Conservation (phyloP, 2,797 vertebrate genomes). For the Rhinichthys osculus region DNA sequence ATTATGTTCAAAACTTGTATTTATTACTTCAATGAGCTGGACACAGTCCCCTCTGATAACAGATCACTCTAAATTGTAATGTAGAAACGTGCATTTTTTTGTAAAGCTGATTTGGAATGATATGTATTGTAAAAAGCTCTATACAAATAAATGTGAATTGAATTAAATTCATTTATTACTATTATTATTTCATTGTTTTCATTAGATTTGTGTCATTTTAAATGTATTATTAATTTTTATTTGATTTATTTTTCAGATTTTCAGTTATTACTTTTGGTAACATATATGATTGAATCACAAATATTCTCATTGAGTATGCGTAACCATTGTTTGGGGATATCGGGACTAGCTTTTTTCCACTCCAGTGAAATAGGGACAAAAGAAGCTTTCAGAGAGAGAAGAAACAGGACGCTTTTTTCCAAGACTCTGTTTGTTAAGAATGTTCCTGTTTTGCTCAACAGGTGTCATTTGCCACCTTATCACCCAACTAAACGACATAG, state of each 20-base stretch:
- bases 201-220: not conserved
- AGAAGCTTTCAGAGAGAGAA: constrained; percentile 12
- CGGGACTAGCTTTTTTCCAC: constrained; percentile 8
- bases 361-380: constrained; percentile 24
- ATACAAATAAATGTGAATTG: too few species aligned
- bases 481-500: constrained; percentile 63
- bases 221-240: not conserved
- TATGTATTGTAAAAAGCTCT: too few species aligned
- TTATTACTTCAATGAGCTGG: too few species aligned
- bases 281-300: not conserved
- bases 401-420: not conserved
- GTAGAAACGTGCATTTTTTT: too few species aligned
- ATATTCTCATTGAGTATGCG: constrained; percentile 28
- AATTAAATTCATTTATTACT: too few species aligned
- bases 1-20: too few species aligned
- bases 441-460: constrained; percentile 60
- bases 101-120: too few species aligned
- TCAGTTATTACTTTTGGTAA: not conserved
- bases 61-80: too few species aligned
- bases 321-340: constrained; percentile 32
- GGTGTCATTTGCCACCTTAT: constrained; percentile 65
- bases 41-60: too few species aligned
- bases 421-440: constrained; percentile 7
- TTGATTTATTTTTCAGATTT: too few species aligned
- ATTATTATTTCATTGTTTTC: not conserved